Conservation (phyloP, 2,113 vertebrate species). For the Neogobius melanostomus region DNA sequence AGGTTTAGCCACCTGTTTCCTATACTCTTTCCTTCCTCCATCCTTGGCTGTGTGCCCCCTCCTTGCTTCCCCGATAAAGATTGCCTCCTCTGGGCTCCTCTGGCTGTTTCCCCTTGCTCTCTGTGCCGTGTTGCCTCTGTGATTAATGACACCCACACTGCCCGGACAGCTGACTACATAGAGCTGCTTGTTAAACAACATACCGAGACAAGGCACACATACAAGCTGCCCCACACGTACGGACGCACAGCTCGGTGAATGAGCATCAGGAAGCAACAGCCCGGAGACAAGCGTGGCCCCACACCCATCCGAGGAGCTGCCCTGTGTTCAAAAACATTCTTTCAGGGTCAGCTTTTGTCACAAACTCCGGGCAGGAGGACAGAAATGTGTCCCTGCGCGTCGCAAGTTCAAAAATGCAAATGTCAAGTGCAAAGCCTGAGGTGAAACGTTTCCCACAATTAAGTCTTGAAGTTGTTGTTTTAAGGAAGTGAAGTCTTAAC, state of each 20-base stretch:
- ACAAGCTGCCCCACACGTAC: background rate
- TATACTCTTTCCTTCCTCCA: constrained; percentile 29
- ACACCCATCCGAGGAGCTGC: constrained; percentile 33
- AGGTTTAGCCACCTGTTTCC: constrained; percentile 5
- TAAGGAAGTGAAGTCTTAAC: background rate
- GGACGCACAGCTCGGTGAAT: background rate
- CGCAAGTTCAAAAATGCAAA: background rate
- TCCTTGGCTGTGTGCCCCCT: constrained; percentile 17
- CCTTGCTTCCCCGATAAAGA: constrained; percentile 28
- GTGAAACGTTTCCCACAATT: background rate
- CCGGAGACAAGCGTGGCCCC: constrained; percentile 36
- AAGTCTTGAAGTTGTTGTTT: background rate
- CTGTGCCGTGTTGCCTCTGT: constrained; percentile 59
- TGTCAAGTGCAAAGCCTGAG: background rate
- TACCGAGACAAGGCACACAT: constrained; percentile 47
- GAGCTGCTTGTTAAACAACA: constrained; percentile 69
- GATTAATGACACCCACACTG: constrained; percentile 69
- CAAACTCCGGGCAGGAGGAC: constrained; percentile 19
- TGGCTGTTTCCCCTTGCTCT: constrained; percentile 7
- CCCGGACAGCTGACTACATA: constrained; percentile 70
- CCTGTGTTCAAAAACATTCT: constrained; percentile 46
- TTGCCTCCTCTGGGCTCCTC: constrained; percentile 35
- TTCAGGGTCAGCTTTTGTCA: constrained; percentile 46
- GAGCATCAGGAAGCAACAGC: constrained; percentile 30
- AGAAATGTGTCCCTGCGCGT: background rate